phyloP scores from a whole-genome alignment of 2,113 vertebrate species.

The Epinephelus moara region DNA sequence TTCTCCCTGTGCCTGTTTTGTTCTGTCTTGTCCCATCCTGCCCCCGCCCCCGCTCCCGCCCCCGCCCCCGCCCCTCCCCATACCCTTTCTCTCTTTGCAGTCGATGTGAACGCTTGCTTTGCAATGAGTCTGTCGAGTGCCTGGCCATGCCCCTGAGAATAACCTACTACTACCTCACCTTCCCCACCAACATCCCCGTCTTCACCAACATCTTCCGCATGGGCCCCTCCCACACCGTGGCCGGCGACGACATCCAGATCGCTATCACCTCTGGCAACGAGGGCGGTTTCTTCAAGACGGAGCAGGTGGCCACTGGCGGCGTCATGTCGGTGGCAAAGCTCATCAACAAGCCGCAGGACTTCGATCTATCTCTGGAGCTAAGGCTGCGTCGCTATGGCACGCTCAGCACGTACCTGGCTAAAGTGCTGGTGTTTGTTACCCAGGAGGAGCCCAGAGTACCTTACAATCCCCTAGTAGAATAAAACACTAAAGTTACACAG shows the following conservation, averaged over 20 bases:
- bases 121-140: constrained; percentile 96
- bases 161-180: constrained; percentile 98
- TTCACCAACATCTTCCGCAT: constrained; percentile 97
- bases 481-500: constrained; percentile 2
- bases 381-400: constrained; percentile 89
- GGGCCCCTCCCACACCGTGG: constrained; percentile 90
- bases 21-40: constrained; percentile 72
- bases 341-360: constrained; percentile 90
- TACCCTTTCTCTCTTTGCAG: constrained; percentile 86
- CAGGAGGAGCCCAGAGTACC: constrained; percentile 88
- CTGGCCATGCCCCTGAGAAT: constrained; percentile 96
- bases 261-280: constrained; percentile 93
- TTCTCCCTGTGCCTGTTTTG: constrained; percentile 70
- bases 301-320: constrained; percentile 87
- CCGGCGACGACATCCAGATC: constrained; percentile 92
- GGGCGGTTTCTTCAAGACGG: constrained; percentile 90
- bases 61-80: constrained; percentile 11
- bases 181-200: constrained; percentile 95
- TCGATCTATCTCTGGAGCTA: constrained; percentile 93
- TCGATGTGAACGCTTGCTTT: constrained; percentile 99
- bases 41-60: background rate
- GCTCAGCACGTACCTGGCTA: constrained; percentile 91
- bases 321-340: constrained; percentile 90
- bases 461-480: constrained; percentile 69
- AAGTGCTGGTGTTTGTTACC: constrained; percentile 93